A percentile compares a stretch with the other conserved stretches of the same genome.
Evolutionary conservation across 2,797 vertebrate genomes (phyloP).

Genomic region (Acestrorhynchus altus): DNA sequence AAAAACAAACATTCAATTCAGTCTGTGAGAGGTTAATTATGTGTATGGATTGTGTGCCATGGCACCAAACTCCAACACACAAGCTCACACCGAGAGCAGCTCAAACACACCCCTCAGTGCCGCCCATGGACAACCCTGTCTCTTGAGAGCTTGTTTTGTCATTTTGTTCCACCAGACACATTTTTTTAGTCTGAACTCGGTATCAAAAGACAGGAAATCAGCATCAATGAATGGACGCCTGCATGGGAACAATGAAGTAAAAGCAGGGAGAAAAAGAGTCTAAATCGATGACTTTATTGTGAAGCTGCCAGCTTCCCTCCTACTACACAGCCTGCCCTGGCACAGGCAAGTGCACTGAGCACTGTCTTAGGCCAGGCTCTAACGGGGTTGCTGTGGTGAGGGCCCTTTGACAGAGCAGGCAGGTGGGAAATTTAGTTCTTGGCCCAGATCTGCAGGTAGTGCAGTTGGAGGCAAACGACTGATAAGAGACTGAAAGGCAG

Average conservation of each 20-base stretch:
- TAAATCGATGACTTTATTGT: conserved; percentile 61
- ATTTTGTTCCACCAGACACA: conserved; percentile 41
- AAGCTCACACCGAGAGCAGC: conserved; percentile 23
- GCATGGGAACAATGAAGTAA: conserved; percentile 58
- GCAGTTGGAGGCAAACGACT: conserved; percentile 44
- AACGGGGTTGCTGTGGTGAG: conserved; percentile 51
- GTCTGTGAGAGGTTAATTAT: background rate
- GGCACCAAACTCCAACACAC: conserved; percentile 10
- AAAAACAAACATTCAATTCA: background rate
- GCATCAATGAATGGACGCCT: conserved; percentile 51
- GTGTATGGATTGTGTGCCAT: background rate
- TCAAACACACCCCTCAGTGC: conserved; percentile 28
- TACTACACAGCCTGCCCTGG: conserved; percentile 44
- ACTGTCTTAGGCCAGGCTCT: conserved; percentile 54
- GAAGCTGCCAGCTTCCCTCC: conserved; percentile 51
- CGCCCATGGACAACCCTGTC: conserved; percentile 38
- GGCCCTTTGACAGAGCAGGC: conserved; percentile 46
- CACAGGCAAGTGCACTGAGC: conserved; percentile 41
- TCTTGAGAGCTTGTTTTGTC: conserved; percentile 34
- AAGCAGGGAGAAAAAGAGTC: conserved; percentile 42
- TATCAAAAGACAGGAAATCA: conserved; percentile 59
- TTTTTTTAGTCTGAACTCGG: conserved; percentile 42
- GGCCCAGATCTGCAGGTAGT: conserved; percentile 51
- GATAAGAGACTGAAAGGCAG: conserved; percentile 44
- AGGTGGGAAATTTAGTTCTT: conserved; percentile 45